These are phyloP conservation scores for Miltochrista miniata DNA, from an alignment of 2,888 invertebrate genomes.

Conservation along the genomic window DNA sequence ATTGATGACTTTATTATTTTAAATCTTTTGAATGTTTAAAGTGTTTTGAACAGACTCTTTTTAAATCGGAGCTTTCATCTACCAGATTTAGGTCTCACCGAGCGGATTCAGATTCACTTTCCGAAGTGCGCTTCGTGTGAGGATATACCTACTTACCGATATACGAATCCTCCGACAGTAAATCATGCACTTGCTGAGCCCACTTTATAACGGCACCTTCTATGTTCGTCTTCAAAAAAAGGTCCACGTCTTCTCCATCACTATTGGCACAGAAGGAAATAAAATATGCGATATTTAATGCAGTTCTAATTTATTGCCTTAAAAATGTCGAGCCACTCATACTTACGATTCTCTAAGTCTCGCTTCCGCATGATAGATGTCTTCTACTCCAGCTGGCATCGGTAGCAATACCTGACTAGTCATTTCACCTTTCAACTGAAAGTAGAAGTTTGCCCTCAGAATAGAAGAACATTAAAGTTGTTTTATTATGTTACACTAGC, in stretches of 20 bases:
- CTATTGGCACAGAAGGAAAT: slow-evolving; percentile 40
- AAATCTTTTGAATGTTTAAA: no score
- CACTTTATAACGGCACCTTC: slow-evolving; percentile 95
- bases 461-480: no score
- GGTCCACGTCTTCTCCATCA: slow-evolving; percentile 84
- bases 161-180: slow-evolving; percentile 89
- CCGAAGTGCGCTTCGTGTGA: no score
- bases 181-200: slow-evolving; percentile 90
- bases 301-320: no score
- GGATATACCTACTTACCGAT: slow-evolving; percentile 59
- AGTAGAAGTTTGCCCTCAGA: background rate
- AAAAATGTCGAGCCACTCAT: no score
- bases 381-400: slow-evolving; percentile 90
- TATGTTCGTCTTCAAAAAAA: slow-evolving; percentile 90
- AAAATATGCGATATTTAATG: background rate
- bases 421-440: slow-evolving; percentile 90
- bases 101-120: no score
- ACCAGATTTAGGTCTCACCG: no score
- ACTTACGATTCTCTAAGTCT: slow-evolving; percentile 65
- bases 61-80: no score
- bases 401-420: slow-evolving; percentile 93
- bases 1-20: no score
- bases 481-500: no score
- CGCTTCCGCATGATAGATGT: slow-evolving; percentile 85
- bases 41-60: no score